Evolutionary conservation across 92 coral and sea anemone species (phyloP), one percentile per base, ranked within the genome.

Genomic region (Paramuricea clavata): DNA sequence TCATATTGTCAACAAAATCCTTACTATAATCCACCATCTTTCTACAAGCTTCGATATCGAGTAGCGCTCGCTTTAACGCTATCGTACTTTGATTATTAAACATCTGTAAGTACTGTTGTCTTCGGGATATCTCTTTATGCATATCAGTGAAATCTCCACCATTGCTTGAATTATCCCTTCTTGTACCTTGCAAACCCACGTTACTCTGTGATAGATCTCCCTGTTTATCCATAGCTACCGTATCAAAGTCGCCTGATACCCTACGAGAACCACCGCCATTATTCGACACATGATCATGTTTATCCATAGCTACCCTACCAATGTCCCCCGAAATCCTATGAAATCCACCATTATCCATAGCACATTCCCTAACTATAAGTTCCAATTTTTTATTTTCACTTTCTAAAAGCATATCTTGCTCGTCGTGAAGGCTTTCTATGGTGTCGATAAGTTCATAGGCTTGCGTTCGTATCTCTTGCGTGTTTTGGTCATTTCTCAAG

Each of bases 391-490:
- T 44, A 12, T 81, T 88, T 80, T 95, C 98, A 39, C 89, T 77
- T 75, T 94, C 98, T 12, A 95, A 83, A 16, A 95, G 59, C 16
- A 86, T 88, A 25, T 95, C 98, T 11, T 92, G 94, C 50, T 92
- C 92, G 52, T 90, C 96, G 49, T 93, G 95, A 8, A 91, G 76
- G 6, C 34, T 57, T 26, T 88, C 85, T 41, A 95, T 91, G 84
- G 92, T 91, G 21, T 76, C 79, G 32, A 95, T 85, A 2, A 94
- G 90, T 61, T 87, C 89, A 23, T 94, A 95, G 11, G 93, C 91
- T 74, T 91, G 84, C 27, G 86, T 84, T 35, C 95, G 90, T 30
- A 88, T 83, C 2, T 95, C 93, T 57, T 86, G 76, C 33, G 84
- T 85, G 47, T 88, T 84, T 11, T 80, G 44, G 33, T 93, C 92